Conservation (phyloP, 2,888 invertebrate genomes). For the Drosophila tripunctata region DNA sequence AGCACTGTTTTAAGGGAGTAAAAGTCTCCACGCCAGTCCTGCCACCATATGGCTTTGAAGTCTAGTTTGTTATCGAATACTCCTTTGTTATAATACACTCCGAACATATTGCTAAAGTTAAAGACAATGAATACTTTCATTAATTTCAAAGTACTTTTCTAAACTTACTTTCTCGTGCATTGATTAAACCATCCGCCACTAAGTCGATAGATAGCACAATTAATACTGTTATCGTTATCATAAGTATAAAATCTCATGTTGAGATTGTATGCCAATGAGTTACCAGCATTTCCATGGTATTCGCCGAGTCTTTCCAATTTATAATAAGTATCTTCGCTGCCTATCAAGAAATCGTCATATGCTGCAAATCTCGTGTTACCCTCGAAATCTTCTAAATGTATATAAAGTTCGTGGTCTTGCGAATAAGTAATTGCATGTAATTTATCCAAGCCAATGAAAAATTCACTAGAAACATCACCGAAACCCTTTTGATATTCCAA, state of each 20-base stretch:
- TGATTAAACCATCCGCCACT: neutral
- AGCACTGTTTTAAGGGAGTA: slow-evolving; percentile 1
- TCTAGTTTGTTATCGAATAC: neutral
- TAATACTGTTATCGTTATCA: neutral
- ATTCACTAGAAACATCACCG: neutral
- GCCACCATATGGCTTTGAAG: slow-evolving; percentile 1
- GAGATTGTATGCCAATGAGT: neutral
- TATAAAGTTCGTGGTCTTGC: neutral
- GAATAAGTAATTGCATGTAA: slow-evolving; percentile 1
- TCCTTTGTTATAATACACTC: neutral
- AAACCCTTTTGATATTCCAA: neutral
- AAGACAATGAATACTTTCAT: neutral
- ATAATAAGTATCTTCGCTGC: neutral
- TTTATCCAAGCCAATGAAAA: slow-evolving; percentile 5
- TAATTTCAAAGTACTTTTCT: too few species aligned
- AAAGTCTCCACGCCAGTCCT: neutral
- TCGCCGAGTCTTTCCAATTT: neutral
- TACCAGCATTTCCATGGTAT: neutral
- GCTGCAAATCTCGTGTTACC: neutral
- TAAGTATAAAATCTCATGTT: neutral
- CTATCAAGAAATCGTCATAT: neutral
- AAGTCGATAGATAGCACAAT: neutral
- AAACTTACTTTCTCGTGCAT: neutral
- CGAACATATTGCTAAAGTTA: neutral
- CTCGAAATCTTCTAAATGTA: slow-evolving; percentile 1